Base-by-base conservation (phyloP, 2,113 vertebrate genomes). In the Phyllopteryx taeniolatus region DNA sequence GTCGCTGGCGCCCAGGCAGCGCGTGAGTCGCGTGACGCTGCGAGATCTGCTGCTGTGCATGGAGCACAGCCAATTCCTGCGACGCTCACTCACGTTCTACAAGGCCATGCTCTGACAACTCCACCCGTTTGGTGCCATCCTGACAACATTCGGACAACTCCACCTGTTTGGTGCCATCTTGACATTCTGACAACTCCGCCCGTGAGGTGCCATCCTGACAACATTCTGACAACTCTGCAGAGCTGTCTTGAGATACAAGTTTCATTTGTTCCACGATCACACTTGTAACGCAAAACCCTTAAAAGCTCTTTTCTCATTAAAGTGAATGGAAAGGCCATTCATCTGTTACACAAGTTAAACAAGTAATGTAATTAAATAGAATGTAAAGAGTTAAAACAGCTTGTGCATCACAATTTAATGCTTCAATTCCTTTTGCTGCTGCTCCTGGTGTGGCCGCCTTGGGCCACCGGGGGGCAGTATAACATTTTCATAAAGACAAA, bases 41-140 rank as follows among this genome's bases (percentile, higher is more conserved):
- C 95, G 92, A 91, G 97, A 99, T 87, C 91, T 98, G 87, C 87
- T 96, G 82, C 93, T 95, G 90, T 97, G 94, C 80, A 94, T 99
- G 96, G 97, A 98, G 82, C 95, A 98, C 82, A 95, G 98, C 56
- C 92, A 75, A 68, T 90, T 92, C 31, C 90, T 95, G 68, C 93
- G 91, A 47, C 94, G 91, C 83, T 96, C 97, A 22, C 92, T 94
- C n/a, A 73, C 84, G 43, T 90, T 99, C n/a, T 99, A 98, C 90
- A 93, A 79, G 80, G 93, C 95, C 44, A 94, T 96, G 88, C 88
- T 96, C 68, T 94, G 94, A 89, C 1, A 17, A 9, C 17, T 20
- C 22, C 46, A 5, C 11, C 14, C 0, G 12, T 20, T 56, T 27
- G 27, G 27, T 27, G 27, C 27, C 27, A 27, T 27, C 27, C 27